Evolutionary conservation across 2,888 invertebrate genomes (phyloP).

Genomic region (Ashinkailepas kermadecensis): DNA sequence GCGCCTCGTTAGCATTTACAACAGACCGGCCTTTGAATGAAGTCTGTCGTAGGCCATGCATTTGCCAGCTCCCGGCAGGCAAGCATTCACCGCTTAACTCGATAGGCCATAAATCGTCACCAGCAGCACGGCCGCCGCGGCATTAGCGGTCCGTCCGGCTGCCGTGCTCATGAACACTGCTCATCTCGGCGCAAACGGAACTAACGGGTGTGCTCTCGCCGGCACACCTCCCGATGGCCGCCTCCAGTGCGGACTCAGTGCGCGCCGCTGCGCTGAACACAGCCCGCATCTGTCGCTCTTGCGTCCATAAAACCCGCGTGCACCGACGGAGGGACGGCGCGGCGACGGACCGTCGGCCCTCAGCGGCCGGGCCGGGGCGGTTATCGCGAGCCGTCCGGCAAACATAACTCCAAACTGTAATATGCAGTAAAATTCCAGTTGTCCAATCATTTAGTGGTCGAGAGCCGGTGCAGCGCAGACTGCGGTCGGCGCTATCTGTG

Average conservation of each 20-base stretch:
- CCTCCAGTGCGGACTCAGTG: no score
- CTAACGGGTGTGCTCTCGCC: not conserved
- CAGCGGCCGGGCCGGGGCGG: not conserved
- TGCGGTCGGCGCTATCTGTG: not conserved
- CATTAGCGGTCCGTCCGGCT: not conserved
- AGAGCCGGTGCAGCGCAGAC: not conserved
- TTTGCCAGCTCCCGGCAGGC: not conserved
- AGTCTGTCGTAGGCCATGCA: not conserved
- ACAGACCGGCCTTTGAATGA: not conserved
- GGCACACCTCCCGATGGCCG: no score
- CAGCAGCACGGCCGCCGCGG: not conserved
- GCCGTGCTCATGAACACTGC: not conserved
- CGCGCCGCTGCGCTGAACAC: no score
- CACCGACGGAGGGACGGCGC: no score
- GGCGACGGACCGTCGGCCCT: not conserved
- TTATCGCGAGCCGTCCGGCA: not conserved
- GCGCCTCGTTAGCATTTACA: not conserved
- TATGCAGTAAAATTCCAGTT: slow-evolving; percentile 13
- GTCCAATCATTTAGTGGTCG: not conserved
- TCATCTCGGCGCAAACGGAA: not conserved
- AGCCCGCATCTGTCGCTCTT: no score
- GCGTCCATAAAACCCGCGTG: no score
- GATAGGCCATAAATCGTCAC: not conserved
- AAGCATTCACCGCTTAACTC: not conserved
- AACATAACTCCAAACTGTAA: not conserved